Evolutionary conservation across 1,140 invertebrate genomes (phyloP).

Genomic region (Cyphomyrmex costatus): DNA sequence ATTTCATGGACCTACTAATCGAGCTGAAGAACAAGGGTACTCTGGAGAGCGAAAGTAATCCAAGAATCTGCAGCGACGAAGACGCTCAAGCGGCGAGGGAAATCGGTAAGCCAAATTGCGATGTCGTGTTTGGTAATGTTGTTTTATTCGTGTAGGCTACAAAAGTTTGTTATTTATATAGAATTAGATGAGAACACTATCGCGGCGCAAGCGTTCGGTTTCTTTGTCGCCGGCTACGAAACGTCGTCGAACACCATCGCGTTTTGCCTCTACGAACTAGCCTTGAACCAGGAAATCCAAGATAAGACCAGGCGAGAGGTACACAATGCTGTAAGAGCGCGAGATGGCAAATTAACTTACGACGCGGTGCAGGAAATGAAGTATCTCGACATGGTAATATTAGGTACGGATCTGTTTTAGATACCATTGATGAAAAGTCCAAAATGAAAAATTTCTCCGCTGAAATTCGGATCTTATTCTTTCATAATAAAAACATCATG

Average conservation of each 20-base stretch:
- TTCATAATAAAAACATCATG: too few relatives aligned
- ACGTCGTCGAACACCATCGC: constrained; percentile 91
- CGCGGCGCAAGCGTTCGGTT: constrained; percentile 90
- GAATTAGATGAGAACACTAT: constrained; percentile 88
- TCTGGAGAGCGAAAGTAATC: constrained; percentile 81
- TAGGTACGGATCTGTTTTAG: constrained; percentile 83
- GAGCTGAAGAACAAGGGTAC: constrained; percentile 87
- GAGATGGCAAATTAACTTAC: constrained; percentile 87
- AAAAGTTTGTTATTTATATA: constrained; percentile 74
- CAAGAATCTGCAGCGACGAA: constrained; percentile 66
- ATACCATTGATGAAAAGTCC: not conserved
- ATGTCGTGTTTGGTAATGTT: not conserved
- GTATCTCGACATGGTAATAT: constrained; percentile 88
- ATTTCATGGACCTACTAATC: constrained; percentile 89
- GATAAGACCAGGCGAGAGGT: constrained; percentile 90
- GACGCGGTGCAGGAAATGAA: constrained; percentile 89
- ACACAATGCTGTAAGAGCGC: constrained; percentile 83
- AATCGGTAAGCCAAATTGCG: constrained; percentile 71
- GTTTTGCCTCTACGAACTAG: constrained; percentile 90
- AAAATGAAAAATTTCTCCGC: not conserved
- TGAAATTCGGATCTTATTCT: not conserved
- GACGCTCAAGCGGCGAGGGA: constrained; percentile 75
- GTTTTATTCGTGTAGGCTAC: not conserved
- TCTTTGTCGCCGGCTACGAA: constrained; percentile 92
- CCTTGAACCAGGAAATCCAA: constrained; percentile 90